These are phyloP conservation scores for Pterocles orientalis DNA, from an alignment of 2,113 vertebrate genomes.

Conservation along the genomic window DNA sequence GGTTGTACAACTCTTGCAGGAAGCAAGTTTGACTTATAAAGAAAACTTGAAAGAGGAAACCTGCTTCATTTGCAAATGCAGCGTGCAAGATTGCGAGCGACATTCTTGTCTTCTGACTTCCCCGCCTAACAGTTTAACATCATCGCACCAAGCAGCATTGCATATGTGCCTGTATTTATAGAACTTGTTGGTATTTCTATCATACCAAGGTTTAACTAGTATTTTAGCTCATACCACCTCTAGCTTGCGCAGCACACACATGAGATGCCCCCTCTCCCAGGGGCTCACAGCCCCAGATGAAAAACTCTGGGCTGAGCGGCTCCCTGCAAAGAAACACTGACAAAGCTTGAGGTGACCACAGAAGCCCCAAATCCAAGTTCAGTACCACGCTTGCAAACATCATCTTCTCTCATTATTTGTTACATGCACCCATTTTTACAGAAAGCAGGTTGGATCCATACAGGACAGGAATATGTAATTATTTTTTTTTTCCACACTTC, in stretches of 20 bases:
- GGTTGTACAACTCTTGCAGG: not conserved
- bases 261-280: not conserved
- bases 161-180: not conserved
- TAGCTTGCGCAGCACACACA: accelerated
- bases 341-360: not conserved
- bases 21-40: not conserved
- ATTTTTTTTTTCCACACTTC: not conserved
- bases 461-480: not conserved
- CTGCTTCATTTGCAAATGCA: not conserved
- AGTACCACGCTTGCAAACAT: not conserved
- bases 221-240: not conserved
- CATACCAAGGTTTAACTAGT: not conserved
- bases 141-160: not conserved
- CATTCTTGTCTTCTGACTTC: not conserved
- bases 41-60: not conserved
- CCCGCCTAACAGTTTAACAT: not conserved
- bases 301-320: not conserved
- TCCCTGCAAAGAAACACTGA: not conserved
- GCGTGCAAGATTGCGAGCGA: accelerated
- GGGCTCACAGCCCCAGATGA: not conserved
- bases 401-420: not conserved
- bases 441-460: not conserved
- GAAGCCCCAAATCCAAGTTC: not conserved
- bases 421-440: not conserved
- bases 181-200: not conserved